phyloP scores from a whole-genome alignment of 1,140 invertebrate species.

The Mesaphorura yosii region DNA sequence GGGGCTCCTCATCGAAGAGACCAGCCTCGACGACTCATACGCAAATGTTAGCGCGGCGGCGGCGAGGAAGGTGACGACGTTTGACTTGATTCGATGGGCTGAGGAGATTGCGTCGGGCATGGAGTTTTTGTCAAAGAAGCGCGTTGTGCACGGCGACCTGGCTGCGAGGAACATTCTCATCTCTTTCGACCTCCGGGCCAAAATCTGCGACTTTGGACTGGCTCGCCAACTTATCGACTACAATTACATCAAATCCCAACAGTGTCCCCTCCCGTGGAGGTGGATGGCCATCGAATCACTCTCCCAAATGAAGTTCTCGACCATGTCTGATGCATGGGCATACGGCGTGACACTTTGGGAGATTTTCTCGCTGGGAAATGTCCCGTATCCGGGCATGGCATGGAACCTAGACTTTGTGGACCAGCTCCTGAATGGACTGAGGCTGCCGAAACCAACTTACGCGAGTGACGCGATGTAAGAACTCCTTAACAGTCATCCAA shows the following conservation, averaged over 20 bases:
- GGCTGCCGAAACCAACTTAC: background rate
- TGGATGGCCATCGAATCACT: slow-evolving; percentile 4
- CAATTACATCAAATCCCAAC: background rate
- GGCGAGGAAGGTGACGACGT: no score
- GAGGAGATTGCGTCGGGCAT: slow-evolving; percentile 2
- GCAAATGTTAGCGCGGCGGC: no score
- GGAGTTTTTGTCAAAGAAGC: background rate
- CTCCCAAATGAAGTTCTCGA: background rate
- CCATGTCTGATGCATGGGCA: background rate
- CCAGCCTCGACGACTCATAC: no score
- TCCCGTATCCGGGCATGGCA: background rate
- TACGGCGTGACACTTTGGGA: slow-evolving; percentile 4
- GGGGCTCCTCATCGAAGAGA: no score
- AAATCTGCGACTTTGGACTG: slow-evolving; percentile 11
- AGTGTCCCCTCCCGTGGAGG: background rate
- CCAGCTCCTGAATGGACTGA: background rate
- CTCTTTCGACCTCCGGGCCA: background rate
- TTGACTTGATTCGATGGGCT: slow-evolving; percentile 4
- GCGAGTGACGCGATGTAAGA: background rate
- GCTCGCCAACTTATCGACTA: slow-evolving; percentile 4
- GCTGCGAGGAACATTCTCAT: slow-evolving; percentile 3
- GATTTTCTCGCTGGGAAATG: background rate
- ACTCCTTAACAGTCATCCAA: no score
- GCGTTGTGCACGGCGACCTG: slow-evolving; percentile 7
- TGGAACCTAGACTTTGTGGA: slow-evolving; percentile 1